A percentile compares a stretch with the other conserved stretches of the same genome.
Evolutionary conservation across 2,113 vertebrate species (phyloP).

Genomic region (Ancistrus triradiatus): DNA sequence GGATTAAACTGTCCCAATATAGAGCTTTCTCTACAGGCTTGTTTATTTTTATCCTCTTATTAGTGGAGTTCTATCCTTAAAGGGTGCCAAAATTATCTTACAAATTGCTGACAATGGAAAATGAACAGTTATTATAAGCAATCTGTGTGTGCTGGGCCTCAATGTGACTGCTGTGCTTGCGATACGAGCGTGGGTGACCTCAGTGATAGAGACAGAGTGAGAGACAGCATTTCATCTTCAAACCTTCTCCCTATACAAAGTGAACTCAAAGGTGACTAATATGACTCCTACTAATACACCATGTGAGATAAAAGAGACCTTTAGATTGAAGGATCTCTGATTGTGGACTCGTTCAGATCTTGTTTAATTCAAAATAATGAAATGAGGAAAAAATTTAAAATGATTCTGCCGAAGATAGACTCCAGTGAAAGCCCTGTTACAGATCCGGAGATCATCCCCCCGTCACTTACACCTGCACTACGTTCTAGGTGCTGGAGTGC

Average conservation of each 20-base stretch:
- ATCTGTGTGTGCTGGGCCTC: constrained; percentile 72
- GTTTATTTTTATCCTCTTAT: constrained; percentile 80
- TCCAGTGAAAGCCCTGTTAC: too few relatives aligned
- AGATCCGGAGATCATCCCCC: too few relatives aligned
- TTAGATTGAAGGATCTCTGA: not conserved
- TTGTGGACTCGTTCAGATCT: not conserved
- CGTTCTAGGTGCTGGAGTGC: too few relatives aligned
- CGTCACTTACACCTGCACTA: too few relatives aligned
- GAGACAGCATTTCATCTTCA: constrained; percentile 2
- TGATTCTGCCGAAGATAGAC: too few relatives aligned
- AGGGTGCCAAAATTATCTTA: constrained; percentile 76
- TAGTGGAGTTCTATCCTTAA: constrained; percentile 69
- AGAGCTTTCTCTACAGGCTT: constrained; percentile 68
- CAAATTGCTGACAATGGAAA: constrained; percentile 76
- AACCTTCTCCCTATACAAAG: not conserved
- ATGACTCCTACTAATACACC: too few relatives aligned
- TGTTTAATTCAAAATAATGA: too few relatives aligned
- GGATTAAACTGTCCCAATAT: constrained; percentile 75
- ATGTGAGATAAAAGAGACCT: not conserved
- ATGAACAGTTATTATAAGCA: constrained; percentile 77
- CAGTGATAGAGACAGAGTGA: constrained; percentile 45
- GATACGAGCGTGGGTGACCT: constrained; percentile 71
- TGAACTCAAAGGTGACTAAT: constrained; percentile 8
- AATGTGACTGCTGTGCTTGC: constrained; percentile 76
- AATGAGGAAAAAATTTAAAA: too few relatives aligned